Conservation (phyloP, 2,888 invertebrate genomes). For the Chromoteleia sp. region DNA sequence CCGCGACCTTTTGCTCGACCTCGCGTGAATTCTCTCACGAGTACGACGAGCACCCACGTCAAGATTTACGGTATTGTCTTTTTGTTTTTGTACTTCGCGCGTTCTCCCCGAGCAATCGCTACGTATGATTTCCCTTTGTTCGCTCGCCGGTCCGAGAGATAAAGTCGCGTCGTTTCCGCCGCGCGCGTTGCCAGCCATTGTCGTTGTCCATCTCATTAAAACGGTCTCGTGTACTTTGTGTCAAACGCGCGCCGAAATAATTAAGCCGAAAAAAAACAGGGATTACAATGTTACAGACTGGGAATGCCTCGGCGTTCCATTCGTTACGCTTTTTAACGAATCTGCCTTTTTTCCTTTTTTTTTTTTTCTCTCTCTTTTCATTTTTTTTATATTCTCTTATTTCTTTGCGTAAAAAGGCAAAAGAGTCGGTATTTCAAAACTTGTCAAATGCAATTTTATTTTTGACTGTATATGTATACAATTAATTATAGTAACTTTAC, state of each 20-base stretch:
- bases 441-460: too few species aligned
- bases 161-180: constrained; percentile 64
- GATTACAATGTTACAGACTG: constrained; percentile 56
- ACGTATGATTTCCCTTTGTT: constrained; percentile 69
- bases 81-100: constrained; percentile 60
- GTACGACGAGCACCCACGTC: constrained; percentile 67
- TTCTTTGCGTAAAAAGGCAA: background rate
- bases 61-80: constrained; percentile 70
- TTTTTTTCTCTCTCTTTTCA: constrained; percentile 6
- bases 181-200: constrained; percentile 42
- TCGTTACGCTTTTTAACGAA: constrained; percentile 52
- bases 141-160: constrained; percentile 58
- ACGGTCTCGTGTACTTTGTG: constrained; percentile 65
- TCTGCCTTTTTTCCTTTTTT: constrained; percentile 1
- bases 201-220: constrained; percentile 68
- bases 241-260: constrained; percentile 63
- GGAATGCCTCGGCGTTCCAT: constrained; percentile 40
- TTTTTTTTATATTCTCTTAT: constrained; percentile 4
- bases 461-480: too few species aligned
- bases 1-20: constrained; percentile 72
- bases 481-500: too few species aligned
- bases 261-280: constrained; percentile 37
- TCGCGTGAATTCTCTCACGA: constrained; percentile 76
- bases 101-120: constrained; percentile 60
- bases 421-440: background rate